Evolutionary conservation across 1,140 invertebrate genomes (phyloP), one percentile per base, ranked within the genome.

Genomic region (Aradophagus sp.): DNA sequence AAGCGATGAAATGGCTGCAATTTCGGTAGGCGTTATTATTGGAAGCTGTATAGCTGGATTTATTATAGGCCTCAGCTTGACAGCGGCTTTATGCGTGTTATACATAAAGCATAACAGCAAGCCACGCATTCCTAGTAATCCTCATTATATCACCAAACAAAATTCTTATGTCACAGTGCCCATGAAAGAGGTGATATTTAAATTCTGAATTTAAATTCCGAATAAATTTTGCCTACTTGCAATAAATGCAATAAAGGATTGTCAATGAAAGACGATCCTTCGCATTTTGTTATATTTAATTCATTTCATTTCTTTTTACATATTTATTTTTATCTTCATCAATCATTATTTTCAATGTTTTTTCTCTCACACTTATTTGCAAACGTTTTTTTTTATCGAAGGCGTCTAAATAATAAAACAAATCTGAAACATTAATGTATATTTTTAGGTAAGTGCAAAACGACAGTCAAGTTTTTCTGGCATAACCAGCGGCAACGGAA

Each of bases 141-240:
- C 92, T 0, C 92, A 93, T 79, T 95, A 94, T 73, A 93, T 93
- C 42, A 90, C 90, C 11, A 93, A 93, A 75, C 92, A 92, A 73
- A 94, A 94, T 80, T 91, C 92, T 55, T 94, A 95, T 77, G 92
- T 93, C 31, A 90, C 91, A n/a, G 89, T 95, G 19, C 93, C 91
- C 0, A 83, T 93, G 41, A 93, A 92, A 76, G 91, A 92, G 80
- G 89, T 91, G 62, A n/a, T n/a, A n/a, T n/a, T n/a, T n/a, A n/a
- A n/a, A n/a, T n/a, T n/a, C n/a, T n/a, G n/a, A n/a, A n/a, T n/a
- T n/a, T n/a, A n/a, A n/a, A n/a, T n/a, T n/a, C n/a, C n/a, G n/a
- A n/a, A n/a, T n/a, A n/a, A n/a, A n/a, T n/a, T n/a, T n/a, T n/a
- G n/a, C n/a, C n/a, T n/a, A n/a, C n/a, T n/a, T n/a, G n/a, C n/a